Base-by-base conservation (phyloP, 2,797 vertebrate species). In the Gallinago solitaria region DNA sequence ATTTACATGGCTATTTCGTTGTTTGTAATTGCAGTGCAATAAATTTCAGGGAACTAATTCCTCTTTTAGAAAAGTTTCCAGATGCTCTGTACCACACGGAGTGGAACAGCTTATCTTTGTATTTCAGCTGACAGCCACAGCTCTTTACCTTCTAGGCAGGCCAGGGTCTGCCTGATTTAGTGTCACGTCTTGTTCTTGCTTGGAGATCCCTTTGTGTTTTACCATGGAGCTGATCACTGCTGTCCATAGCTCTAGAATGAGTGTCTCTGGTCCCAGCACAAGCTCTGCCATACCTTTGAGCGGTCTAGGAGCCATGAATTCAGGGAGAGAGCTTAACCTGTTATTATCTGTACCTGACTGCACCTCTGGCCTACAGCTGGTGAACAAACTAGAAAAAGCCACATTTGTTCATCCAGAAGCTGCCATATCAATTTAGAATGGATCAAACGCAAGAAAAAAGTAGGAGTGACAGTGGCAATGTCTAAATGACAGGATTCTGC, bases 1-100 rank as follows among this genome's bases (percentile, higher is more conserved):
- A 48, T 95, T 95, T 71, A 59, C 27, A 57, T 93, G 78, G 63
- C 73, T 84, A 19, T 90, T 94, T 85, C 90, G 77, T 89, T 96
- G 94, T 88, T 87, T 20, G 7, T 78, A 68, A 82, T 79, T 73
- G 78, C 76, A 92, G 41, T 87, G 61, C 39, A 82, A 9, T 71
- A 80, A 59, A 86, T 93, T 90, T 92, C 43, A 71, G 25, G 18
- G 32, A 4, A 45, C 19, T 65, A 87, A 61, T 82, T 89, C 48
- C 69, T 83, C 17, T 70, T 94, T 83, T 71, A 74, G 56, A 12
- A 76, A 71, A 77, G 54, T 67, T 93, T 67, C 50, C 33, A 41
- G 23, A 19, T 87, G 51, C 30, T 80, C 12, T 85, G 17, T 63
- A 47, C 39, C 56, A 27, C 50, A 18, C 4, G 16, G 47, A 18